Percentiles rank a stretch among this genome's conserved stretches.
These are phyloP conservation scores for Mormyrus hasselquistii DNA, from an alignment of 2,797 vertebrate species.

Conservation along the genomic window DNA sequence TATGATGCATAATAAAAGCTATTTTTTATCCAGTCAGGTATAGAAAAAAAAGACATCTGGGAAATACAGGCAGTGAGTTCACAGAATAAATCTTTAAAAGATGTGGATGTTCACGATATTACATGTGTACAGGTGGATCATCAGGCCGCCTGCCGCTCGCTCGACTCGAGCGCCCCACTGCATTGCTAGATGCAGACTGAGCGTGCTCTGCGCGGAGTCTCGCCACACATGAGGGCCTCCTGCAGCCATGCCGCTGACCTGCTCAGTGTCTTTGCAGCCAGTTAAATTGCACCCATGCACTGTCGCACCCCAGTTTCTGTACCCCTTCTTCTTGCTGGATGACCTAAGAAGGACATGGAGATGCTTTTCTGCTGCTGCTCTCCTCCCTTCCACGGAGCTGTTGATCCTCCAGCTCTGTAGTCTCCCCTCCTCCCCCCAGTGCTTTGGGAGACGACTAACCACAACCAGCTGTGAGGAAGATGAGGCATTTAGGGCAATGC, in stretches of 20 bases:
- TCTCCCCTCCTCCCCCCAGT: not conserved
- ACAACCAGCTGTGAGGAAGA: slow-evolving; percentile 49
- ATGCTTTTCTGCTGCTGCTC: not conserved
- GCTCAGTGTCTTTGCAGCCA: not conserved
- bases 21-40: not conserved
- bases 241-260: not conserved
- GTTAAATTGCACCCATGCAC: not conserved
- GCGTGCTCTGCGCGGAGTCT: not conserved
- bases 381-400: not conserved
- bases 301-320: not conserved
- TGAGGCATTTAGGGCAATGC: slow-evolving; percentile 34
- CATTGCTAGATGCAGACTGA: not conserved
- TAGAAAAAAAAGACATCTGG: not conserved
- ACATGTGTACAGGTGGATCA: not conserved
- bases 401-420: not conserved
- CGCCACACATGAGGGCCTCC: not conserved
- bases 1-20: not conserved
- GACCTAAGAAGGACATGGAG: not conserved
- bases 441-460: slow-evolving; percentile 24
- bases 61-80: not conserved
- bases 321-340: not conserved
- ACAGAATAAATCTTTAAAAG: not conserved
- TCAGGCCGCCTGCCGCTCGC: not conserved
- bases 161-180: not conserved
- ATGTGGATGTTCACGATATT: not conserved